phyloP scores from a whole-genome alignment of 1,140 invertebrate genomes.

The Brachionus rubens region DNA sequence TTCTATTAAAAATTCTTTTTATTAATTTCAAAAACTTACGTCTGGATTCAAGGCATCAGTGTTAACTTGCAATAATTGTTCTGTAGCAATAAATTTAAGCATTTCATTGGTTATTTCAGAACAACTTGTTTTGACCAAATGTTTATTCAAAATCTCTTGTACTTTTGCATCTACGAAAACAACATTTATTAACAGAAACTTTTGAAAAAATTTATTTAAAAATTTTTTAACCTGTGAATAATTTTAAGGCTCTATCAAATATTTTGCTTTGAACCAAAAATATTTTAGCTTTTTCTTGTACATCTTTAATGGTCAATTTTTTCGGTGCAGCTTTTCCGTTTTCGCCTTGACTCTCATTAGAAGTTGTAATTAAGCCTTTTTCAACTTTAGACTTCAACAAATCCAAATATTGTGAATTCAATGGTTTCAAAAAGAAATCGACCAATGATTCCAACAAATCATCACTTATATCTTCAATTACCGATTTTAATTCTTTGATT shows the following conservation, averaged over 20 bases:
- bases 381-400: slow-evolving; percentile 28
- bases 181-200: too few relatives aligned
- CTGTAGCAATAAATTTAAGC: slow-evolving; percentile 42
- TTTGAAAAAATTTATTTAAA: background rate
- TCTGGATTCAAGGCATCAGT: slow-evolving; percentile 14
- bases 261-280: slow-evolving; percentile 72
- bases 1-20: too few relatives aligned
- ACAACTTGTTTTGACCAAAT: slow-evolving; percentile 38
- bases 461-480: slow-evolving; percentile 10
- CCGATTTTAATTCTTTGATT: background rate
- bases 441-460: slow-evolving; percentile 27
- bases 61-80: slow-evolving; percentile 25
- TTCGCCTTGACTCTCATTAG: background rate
- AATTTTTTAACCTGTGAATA: slow-evolving; percentile 60
- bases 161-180: slow-evolving; percentile 17
- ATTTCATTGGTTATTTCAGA: slow-evolving; percentile 45
- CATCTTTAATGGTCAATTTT: slow-evolving; percentile 71
- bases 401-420: slow-evolving; percentile 33
- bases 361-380: slow-evolving; percentile 13
- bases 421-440: background rate
- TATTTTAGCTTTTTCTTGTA: slow-evolving; percentile 76
- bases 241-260: slow-evolving; percentile 80
- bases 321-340: slow-evolving; percentile 59
- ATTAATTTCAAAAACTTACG: slow-evolving; percentile 9
- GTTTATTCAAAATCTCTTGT: slow-evolving; percentile 14